Conservation (phyloP, 2,797 vertebrate species). For the Gallinago nigripennis region DNA sequence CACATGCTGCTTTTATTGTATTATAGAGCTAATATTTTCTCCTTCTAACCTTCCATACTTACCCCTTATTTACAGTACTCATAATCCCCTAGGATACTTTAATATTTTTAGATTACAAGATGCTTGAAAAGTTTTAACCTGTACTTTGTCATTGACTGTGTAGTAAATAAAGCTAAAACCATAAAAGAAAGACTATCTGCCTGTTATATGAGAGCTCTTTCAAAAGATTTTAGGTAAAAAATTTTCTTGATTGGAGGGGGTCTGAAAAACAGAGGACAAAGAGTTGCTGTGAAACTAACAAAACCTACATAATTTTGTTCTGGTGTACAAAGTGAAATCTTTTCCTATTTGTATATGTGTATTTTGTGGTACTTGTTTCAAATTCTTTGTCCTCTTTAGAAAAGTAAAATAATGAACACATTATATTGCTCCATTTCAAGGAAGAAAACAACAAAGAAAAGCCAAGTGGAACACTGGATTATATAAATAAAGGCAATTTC, state of each 20-base stretch:
- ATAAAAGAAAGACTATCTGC: neutral
- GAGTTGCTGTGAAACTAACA: neutral
- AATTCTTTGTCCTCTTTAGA: neutral
- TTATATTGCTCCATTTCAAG: slow-evolving; percentile 13
- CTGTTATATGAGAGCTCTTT: neutral
- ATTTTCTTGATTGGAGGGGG: neutral
- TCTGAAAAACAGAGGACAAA: neutral
- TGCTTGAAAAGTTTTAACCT: neutral
- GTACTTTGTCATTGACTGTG: neutral
- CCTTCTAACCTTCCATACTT: neutral
- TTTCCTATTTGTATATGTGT: neutral
- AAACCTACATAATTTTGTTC: neutral
- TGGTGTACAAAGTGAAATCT: neutral
- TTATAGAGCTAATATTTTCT: neutral
- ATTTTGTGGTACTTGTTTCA: neutral
- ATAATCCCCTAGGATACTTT: neutral
- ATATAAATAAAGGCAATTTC: slow-evolving; percentile 48
- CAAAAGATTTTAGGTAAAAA: neutral
- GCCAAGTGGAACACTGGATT: neutral
- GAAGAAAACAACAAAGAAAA: slow-evolving; percentile 12
- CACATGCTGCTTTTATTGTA: neutral
- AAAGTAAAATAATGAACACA: neutral
- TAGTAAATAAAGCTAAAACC: neutral
- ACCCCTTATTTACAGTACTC: neutral
- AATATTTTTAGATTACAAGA: neutral